Evolutionary conservation across 2,113 vertebrate species (phyloP), one percentile per base, ranked within the genome.

Genomic region (Rhodinocichla rosea): DNA sequence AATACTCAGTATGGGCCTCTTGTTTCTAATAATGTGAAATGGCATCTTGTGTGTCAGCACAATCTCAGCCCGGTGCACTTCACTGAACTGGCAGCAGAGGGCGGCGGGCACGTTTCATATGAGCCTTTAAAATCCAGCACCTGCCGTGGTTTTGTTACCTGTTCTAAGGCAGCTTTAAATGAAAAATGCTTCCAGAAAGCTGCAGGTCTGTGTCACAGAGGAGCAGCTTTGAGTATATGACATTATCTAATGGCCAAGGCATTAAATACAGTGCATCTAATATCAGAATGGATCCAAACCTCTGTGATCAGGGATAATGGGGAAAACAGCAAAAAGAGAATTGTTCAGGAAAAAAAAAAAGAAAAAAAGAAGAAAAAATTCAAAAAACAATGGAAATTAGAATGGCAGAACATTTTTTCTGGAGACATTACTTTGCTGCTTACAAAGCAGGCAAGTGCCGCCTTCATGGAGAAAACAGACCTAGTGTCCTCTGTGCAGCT

Each of bases 21-120:
- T 24, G 22, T 24, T 59, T 35, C 55, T 50, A 50, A 33, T 22
- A 37, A 80, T 19, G 40, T 18, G 37, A 68, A 62, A 79, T 1
- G 17, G 47, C 68, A 83, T 20, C 7, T 21, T 4, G 3, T 0
- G 4, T 8, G 24, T n/a, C 49, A 83, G 60, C 84, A 50, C 18
- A 3, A n/a, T 10, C 33, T 7, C 77, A 82, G 30, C 4, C 4
- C 28, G 6, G 2, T 4, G 84, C 71, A 65, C 39, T 91, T 70
- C 55, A 37, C 21, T 53, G 27, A 47, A 65, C 17, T 22, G 77
- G 52, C 96, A 93, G 79, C 30, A 97, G 96, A 94, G 91, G 95
- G 95, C 89, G 47, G 83, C 4, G 5, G 78, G 22, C 39, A 52
- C 12, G 35, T 24, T 83, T 56, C 42, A 82, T 26, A 52, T 2